Evolutionary conservation across 2,888 invertebrate species (phyloP), one percentile per base, ranked within the genome.

Genomic region (Periphyllus acericola): DNA sequence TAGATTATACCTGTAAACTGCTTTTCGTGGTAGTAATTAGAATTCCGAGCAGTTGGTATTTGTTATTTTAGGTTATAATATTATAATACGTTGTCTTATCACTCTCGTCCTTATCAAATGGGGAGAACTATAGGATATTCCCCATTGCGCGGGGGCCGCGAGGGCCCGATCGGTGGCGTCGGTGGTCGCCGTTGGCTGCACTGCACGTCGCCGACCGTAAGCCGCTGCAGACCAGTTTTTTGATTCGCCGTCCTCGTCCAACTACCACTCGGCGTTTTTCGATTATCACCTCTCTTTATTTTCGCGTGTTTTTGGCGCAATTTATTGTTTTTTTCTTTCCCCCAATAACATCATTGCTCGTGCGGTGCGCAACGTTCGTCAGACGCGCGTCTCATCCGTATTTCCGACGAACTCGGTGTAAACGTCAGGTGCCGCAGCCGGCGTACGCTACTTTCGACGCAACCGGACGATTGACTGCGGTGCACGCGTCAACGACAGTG

Each of bases 271-370:
- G 80, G 79, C 80, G 80, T 71, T 60, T 80, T 74, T 21, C 29
- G 55, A 66, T 80, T 80, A 80, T 87, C 86, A 79, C 72, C 72
- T 72, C 29, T 36, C 72, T 87, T 66, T 76, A 72, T 80, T 74
- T 80, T 87, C 32, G 8, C 40, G 80, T 32, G 86, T 87, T 87
- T 86, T 87, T 87, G 80, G 86, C 86, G 86, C 86, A 74, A 74
- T 87, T 87, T 87, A 80, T 87, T 87, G 80, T 86, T 52, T 55
- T 86, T n/a, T 68, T 79, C 34, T 79, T 66, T 76, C 29, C 3
- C 0, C 21, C n/a, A n/a, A n/a, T n/a, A n/a, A 29, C 32, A 19
- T 6, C 25, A 14, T 21, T 36, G 0, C 21, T 21, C 36, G 72
- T 68, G 29, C 14, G 71, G 17, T 17, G 17, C 71, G 32, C 14